phyloP scores from a whole-genome alignment of 1,140 invertebrate genomes.

The Brachionus koreanus region DNA sequence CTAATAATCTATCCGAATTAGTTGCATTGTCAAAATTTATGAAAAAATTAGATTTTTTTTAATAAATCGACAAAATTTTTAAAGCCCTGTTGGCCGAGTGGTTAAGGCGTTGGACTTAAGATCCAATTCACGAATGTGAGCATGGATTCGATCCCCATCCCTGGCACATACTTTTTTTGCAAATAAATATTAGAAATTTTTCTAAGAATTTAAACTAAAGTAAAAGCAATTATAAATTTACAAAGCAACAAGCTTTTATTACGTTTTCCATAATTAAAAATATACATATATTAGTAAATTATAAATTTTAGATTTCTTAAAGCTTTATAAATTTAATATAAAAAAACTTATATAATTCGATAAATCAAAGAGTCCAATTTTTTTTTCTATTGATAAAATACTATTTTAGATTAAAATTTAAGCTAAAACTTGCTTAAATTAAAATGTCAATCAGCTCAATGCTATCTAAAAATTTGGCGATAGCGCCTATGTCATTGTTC shows the following conservation, averaged over 20 bases:
- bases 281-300: background rate
- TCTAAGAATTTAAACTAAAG: background rate
- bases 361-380: background rate
- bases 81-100: constrained; percentile 8
- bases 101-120: constrained; percentile 26
- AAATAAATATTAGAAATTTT: background rate
- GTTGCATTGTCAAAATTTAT: too few relatives aligned
- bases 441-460: constrained; percentile 7
- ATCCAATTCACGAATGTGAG: constrained; percentile 22
- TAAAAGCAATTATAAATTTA: background rate
- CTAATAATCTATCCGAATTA: background rate
- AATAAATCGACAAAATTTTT: background rate
- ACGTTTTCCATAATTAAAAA: background rate
- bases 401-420: constrained; percentile 6
- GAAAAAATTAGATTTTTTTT: too few relatives aligned
- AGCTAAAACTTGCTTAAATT: background rate
- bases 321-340: too few relatives aligned
- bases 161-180: background rate
- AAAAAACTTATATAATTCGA: background rate
- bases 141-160: constrained; percentile 28
- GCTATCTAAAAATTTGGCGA: constrained; percentile 14
- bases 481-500: constrained; percentile 18
- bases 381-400: too few relatives aligned
- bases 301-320: background rate
- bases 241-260: background rate